Evolutionary conservation across 2,888 invertebrate species (phyloP).

Genomic region (Chaetogeoica ovagalla): DNA sequence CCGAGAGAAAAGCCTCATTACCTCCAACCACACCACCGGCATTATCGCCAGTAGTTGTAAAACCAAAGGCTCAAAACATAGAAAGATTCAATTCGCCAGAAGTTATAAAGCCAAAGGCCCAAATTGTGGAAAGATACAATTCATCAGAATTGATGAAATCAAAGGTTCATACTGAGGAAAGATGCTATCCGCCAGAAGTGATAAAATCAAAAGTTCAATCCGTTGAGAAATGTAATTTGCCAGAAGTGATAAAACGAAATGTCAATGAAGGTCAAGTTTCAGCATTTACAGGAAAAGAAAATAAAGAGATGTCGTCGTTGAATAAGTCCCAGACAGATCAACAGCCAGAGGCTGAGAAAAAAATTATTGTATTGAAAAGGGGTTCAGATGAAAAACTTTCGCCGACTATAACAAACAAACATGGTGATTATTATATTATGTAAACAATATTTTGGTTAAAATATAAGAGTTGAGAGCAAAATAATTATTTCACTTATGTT

Average conservation of each 20-base stretch:
- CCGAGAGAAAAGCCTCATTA: constrained; percentile 28
- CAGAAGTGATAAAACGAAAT: not conserved
- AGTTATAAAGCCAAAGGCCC: not conserved
- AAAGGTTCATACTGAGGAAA: constrained; percentile 1
- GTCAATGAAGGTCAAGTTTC: not conserved
- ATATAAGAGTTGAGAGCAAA: no score
- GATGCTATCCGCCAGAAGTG: not conserved
- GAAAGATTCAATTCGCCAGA: not conserved
- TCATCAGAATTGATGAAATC: not conserved
- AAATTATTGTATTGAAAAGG: constrained; percentile 36
- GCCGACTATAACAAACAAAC: constrained; percentile 22
- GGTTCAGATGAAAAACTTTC: constrained; percentile 8
- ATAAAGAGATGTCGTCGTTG: constrained; percentile 4
- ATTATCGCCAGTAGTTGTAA: not conserved
- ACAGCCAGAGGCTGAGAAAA: not conserved
- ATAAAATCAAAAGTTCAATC: constrained; percentile 1
- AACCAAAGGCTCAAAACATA: not conserved
- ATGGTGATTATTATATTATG: constrained; percentile 20
- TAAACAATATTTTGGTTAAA: no score
- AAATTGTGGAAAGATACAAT: not conserved
- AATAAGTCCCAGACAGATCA: not conserved
- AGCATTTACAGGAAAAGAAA: not conserved
- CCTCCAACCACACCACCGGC: not conserved
- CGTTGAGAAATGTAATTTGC: constrained; percentile 1
- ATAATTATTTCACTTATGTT: no score